Conservation (phyloP, 2,888 invertebrate genomes). For the Erebia epiphron region DNA sequence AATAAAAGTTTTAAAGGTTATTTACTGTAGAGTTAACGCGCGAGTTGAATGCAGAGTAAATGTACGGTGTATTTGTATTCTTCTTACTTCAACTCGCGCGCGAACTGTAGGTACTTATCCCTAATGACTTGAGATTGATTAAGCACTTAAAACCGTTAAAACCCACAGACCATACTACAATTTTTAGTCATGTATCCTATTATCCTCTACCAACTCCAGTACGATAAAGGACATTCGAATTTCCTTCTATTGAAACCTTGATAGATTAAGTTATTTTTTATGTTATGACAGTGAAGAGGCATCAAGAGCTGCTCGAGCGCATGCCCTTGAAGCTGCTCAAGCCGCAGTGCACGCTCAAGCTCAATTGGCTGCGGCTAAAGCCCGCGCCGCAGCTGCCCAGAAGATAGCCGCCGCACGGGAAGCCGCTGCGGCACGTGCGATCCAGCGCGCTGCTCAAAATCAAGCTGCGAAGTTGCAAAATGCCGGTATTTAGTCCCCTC, state of each 20-base stretch:
- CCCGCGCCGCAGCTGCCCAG: conserved; percentile 87
- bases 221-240: neutral
- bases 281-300: conserved; percentile 81
- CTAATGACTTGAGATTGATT: too few relatives aligned
- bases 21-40: too few relatives aligned
- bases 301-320: conserved; percentile 86
- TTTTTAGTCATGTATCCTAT: too few relatives aligned
- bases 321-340: conserved; percentile 86
- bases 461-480: conserved; percentile 88
- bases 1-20: too few relatives aligned
- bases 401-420: conserved; percentile 88
- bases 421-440: conserved; percentile 87
- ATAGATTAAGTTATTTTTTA: neutral
- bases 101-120: too few relatives aligned
- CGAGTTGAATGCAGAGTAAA: too few relatives aligned
- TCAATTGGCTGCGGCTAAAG: conserved; percentile 86
- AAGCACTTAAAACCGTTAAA: too few relatives aligned
- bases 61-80: too few relatives aligned
- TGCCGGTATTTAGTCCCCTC: conserved; percentile 67
- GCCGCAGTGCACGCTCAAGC: conserved; percentile 87
- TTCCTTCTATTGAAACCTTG: too few relatives aligned
- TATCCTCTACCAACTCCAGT: too few relatives aligned
- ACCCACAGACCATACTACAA: too few relatives aligned
- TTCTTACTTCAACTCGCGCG: too few relatives aligned
- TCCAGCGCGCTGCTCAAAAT: conserved; percentile 86